These are phyloP conservation scores for Atta colombica DNA, from an alignment of 1,140 invertebrate genomes.

Conservation along the genomic window DNA sequence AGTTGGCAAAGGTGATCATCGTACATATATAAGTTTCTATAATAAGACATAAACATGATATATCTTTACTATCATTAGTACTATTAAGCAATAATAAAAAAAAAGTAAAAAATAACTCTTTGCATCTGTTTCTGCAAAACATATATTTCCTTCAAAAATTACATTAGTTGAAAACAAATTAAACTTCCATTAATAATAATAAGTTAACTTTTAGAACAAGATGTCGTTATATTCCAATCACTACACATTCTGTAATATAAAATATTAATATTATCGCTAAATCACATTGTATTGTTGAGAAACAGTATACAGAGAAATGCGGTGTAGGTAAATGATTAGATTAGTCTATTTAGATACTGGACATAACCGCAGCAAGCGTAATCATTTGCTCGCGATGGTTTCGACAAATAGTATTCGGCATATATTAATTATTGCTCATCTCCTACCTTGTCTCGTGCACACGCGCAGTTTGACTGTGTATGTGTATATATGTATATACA, in stretches of 20 bases:
- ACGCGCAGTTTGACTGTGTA: not conserved
- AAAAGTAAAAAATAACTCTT: not conserved
- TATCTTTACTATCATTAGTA: not conserved
- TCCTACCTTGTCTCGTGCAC: slow-evolving; percentile 13
- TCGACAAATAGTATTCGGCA: slow-evolving; percentile 47
- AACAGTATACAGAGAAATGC: not conserved
- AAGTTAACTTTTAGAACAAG: not conserved
- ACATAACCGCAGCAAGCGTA: slow-evolving; percentile 2
- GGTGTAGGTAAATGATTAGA: slow-evolving; percentile 16
- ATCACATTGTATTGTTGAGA: not conserved
- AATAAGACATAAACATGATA: not conserved
- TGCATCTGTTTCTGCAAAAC: not conserved
- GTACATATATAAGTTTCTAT: not conserved
- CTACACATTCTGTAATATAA: not conserved
- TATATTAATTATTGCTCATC: slow-evolving; percentile 49
- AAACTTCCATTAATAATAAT: not conserved
- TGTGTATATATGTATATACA: not conserved
- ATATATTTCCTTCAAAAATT: not conserved
- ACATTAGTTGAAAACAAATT: not conserved
- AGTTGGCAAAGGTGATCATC: not conserved
- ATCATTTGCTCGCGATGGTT: slow-evolving; percentile 46
- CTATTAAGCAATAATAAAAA: not conserved
- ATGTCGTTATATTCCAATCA: not conserved
- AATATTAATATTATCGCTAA: not conserved
- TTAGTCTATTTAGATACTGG: slow-evolving; percentile 46